These are phyloP conservation scores for Rapana venosa DNA, from an alignment of 2,888 invertebrate genomes.

Conservation along the genomic window DNA sequence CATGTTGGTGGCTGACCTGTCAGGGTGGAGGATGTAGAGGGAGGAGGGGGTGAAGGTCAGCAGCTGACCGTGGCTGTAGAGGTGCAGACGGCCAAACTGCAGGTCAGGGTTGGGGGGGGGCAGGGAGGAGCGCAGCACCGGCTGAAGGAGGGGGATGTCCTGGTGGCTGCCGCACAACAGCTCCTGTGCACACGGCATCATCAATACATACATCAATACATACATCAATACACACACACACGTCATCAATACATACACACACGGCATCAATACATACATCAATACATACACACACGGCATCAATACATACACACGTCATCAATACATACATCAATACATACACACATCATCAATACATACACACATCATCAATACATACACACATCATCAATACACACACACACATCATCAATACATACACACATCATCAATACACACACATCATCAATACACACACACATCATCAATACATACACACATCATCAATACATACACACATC, in stretches of 20 bases:
- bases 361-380: not conserved
- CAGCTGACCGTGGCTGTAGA: conserved; percentile 86
- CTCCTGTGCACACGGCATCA: conserved; percentile 72
- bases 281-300: not conserved
- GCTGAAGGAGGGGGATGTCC: conserved; percentile 44
- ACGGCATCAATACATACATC: not conserved
- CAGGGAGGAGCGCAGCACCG: conserved; percentile 43
- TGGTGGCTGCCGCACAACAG: conserved; percentile 52
- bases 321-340: not conserved
- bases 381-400: no score
- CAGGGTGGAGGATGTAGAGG: conserved; percentile 87
- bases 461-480: no score
- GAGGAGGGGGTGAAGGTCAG: conserved; percentile 86
- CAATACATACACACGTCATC: not conserved
- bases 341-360: not conserved
- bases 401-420: no score
- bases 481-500: no score
- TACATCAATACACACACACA: not conserved
- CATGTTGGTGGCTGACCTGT: not conserved
- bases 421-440: no score
- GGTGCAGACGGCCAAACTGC: conserved; percentile 84
- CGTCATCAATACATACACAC: not conserved
- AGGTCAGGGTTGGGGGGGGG: conserved; percentile 59
- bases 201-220: not conserved
- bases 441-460: no score